Evolutionary conservation across 2,113 vertebrate genomes (phyloP).

Genomic region (Dasyornis broadbenti): DNA sequence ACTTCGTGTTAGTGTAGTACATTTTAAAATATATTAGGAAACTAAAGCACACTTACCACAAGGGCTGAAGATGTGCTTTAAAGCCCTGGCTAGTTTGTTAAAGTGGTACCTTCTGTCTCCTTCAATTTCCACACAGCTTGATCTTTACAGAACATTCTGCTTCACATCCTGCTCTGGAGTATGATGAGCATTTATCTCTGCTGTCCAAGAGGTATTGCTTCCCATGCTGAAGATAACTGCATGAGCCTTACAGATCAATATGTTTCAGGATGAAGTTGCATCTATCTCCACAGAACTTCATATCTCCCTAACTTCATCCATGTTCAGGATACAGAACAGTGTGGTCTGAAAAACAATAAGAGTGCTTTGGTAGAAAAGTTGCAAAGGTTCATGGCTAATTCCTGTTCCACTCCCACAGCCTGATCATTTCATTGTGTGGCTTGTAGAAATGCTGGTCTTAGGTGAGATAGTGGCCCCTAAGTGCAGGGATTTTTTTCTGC

Average conservation of each 20-base stretch:
- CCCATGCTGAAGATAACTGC: neutral
- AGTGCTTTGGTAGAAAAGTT: neutral
- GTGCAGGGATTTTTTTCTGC: neutral
- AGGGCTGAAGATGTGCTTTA: neutral
- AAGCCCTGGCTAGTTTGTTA: neutral
- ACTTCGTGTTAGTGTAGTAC: neutral
- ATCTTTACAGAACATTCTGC: neutral
- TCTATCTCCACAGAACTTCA: neutral
- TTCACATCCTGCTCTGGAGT: neutral
- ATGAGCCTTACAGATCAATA: neutral
- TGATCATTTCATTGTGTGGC: neutral
- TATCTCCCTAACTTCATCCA: neutral
- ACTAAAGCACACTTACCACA: neutral
- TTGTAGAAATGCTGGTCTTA: neutral
- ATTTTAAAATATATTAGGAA: neutral
- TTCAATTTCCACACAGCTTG: neutral
- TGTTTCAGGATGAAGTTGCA: neutral
- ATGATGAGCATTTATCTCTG: neutral
- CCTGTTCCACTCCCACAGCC: neutral
- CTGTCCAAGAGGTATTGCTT: neutral
- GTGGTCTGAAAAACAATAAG: neutral
- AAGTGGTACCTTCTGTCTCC: neutral
- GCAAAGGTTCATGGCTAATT: neutral
- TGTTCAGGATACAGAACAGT: neutral
- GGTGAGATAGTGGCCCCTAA: neutral